These are phyloP conservation scores for Oostethus manadensis DNA, from an alignment of 2,113 vertebrate genomes.

Conservation along the genomic window DNA sequence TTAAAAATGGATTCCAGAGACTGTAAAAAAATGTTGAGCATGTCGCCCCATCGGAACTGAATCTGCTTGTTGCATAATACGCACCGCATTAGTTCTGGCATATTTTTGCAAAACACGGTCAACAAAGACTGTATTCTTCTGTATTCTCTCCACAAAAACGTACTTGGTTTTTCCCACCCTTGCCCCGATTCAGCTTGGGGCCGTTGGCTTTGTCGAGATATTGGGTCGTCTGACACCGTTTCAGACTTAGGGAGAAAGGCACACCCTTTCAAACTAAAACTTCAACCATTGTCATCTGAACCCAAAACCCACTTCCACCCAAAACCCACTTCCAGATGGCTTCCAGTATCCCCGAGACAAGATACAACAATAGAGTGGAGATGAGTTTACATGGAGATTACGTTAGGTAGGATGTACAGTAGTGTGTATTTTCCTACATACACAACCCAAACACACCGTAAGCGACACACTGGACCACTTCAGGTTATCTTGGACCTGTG, in stretches of 20 bases:
- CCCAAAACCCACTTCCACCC: no score
- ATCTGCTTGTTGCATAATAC: no score
- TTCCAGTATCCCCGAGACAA: constrained; percentile 18
- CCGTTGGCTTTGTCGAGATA: constrained; percentile 40
- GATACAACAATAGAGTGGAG: not conserved
- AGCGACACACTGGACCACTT: no score
- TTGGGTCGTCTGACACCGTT: constrained; percentile 32
- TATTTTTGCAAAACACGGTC: not conserved
- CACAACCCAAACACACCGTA: no score
- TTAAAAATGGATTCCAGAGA: no score
- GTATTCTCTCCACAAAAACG: not conserved
- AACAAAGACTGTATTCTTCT: constrained; percentile 1
- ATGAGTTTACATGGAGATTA: constrained; percentile 25
- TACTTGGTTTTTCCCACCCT: no score
- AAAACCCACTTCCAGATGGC: constrained; percentile 15
- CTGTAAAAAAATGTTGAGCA: no score
- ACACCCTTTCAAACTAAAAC: constrained; percentile 47
- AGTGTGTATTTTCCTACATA: no score
- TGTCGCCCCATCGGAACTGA: no score
- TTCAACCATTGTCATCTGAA: constrained; percentile 30
- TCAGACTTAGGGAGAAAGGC: constrained; percentile 16
- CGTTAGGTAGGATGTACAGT: no score
- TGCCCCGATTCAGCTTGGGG: constrained; percentile 13
- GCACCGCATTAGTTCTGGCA: no score
- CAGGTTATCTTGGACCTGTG: no score